Evolutionary conservation across 2,113 vertebrate genomes (phyloP).

Genomic region (Phalacrocorax pelagicus): DNA sequence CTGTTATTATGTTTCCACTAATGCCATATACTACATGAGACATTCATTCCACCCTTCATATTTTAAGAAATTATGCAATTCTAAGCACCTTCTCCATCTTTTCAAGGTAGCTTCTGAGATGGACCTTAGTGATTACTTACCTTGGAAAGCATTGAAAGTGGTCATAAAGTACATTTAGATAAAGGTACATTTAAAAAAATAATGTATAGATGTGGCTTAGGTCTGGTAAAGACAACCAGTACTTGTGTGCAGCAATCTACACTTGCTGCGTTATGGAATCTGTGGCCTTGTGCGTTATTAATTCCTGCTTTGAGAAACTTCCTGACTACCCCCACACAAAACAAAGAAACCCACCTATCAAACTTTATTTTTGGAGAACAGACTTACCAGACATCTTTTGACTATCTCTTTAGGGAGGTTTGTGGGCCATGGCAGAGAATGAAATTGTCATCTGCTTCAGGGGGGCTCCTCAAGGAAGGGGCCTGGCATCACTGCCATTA

Average conservation of each 20-base stretch:
- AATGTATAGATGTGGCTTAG: accelerated
- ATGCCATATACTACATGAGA: neutral
- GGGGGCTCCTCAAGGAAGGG: neutral
- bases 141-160: neutral
- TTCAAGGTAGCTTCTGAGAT: neutral
- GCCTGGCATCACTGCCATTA: neutral
- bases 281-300: neutral
- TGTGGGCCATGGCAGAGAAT: neutral
- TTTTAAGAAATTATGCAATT: neutral
- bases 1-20: neutral
- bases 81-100: neutral
- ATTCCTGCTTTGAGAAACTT: neutral
- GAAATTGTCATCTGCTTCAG: neutral
- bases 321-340: neutral
- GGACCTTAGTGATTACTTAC: neutral
- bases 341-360: neutral
- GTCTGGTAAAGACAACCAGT: neutral
- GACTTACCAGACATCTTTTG: neutral
- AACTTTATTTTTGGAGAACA: neutral
- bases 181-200: neutral
- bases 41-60: neutral
- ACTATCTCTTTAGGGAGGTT: neutral
- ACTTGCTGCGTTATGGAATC: neutral
- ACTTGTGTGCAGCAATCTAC: neutral
- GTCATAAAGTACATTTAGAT: neutral